Evolutionary conservation across 1,140 invertebrate species (phyloP), one percentile per base, ranked within the genome.

Genomic region (Rhagoletis zephyria): DNA sequence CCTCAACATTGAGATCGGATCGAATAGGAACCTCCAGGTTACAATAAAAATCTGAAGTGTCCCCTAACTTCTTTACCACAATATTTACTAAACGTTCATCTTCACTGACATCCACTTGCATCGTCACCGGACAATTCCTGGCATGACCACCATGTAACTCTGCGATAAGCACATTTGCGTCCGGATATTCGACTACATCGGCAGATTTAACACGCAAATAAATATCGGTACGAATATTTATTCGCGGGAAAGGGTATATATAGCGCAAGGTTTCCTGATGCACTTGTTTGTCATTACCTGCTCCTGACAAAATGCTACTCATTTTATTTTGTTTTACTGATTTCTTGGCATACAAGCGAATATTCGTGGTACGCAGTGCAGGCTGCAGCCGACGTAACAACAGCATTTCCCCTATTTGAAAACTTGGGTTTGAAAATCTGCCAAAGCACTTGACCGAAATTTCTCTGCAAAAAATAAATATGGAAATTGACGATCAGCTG

Each of bases 201-300:
- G 89, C 90, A 0, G 90, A 89, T 45, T 90, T 88, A 4, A 93
- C 70, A 59, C 88, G 88, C 2, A 93, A 30, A 12, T 87, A 88
- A 6, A 92, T 89, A 61, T 92, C 91, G 0, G 90, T 90, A 14
- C 86, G 86, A 0, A 93, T 87, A 81, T 91, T 93, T 30, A 93
- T 92, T 42, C 89, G 88, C 42, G 92, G 89, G 64, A 87, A 88
- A 0, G 91, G 91, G 86, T 91, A 91, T 89, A 92, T 89, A 87
- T 92, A 92, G 88, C 88, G 90, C 48, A 91, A 61, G 30, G 89
- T 81, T 60, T 92, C 91, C 60, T 92, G 87, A 59, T 92, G 91
- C 4, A 92, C 91, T 30, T 70, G 86, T 40, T 88, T 88, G 61
- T 48, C 87, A 30, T 61, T 5, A 14, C 65, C 30, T 12, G 10